Conservation (phyloP, 2,113 vertebrate species). For the Chlorodrepanis virens region DNA sequence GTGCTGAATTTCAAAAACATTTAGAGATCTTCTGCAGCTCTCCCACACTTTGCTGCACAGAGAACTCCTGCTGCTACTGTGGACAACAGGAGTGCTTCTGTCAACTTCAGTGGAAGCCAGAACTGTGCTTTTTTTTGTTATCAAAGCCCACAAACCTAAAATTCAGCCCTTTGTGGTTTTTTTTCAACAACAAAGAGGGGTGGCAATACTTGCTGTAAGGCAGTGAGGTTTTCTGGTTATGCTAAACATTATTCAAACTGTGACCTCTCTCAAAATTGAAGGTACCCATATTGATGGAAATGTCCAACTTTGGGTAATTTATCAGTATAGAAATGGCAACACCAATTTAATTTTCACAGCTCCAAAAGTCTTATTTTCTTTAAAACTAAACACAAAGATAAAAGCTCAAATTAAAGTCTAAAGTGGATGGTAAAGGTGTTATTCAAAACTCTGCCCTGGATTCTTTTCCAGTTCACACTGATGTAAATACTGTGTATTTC, state of each 20-base stretch:
- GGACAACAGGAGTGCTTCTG: background rate
- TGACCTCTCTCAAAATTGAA: background rate
- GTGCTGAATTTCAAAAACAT: background rate
- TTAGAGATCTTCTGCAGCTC: background rate
- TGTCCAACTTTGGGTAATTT: background rate
- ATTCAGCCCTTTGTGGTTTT: background rate
- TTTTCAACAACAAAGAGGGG: background rate
- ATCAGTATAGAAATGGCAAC: background rate
- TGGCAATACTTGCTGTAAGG: background rate
- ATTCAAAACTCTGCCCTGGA: background rate
- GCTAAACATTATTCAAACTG: background rate
- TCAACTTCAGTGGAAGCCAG: background rate
- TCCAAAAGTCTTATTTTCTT: background rate
- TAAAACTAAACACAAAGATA: constrained; percentile 16
- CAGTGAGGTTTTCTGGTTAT: background rate
- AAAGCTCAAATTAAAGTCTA: constrained; percentile 1
- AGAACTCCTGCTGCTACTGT: background rate
- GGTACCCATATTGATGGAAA: background rate
- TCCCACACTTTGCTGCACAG: background rate
- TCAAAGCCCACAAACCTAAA: background rate
- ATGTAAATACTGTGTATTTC: background rate
- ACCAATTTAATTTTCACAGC: background rate
- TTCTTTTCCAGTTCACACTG: background rate
- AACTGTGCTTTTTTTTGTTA: background rate
- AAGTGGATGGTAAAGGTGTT: background rate